Conservation (phyloP, 23 tunicate genomes). For the Styela plicata region DNA sequence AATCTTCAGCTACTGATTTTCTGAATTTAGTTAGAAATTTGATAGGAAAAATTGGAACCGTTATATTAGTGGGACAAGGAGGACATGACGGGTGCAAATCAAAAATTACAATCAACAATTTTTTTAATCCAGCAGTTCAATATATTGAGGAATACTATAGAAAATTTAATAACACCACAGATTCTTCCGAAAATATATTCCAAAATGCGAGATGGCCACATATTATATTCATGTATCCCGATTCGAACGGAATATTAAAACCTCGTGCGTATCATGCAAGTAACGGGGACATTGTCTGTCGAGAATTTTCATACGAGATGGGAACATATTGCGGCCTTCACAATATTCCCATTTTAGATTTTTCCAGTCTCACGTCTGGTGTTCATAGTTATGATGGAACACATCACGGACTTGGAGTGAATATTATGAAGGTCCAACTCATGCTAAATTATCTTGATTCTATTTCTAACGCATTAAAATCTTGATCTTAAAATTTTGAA, state of each 20-base stretch:
- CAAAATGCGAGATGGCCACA: not conserved
- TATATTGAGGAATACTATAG: not conserved
- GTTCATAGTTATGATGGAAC: slow-evolving; percentile 74
- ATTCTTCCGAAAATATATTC: not conserved
- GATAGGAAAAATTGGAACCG: not conserved
- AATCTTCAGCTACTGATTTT: not conserved
- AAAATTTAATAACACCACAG: not conserved
- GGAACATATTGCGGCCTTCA: not conserved
- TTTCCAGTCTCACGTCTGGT: slow-evolving; percentile 28
- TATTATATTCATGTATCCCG: slow-evolving; percentile 6
- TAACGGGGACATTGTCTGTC: not conserved
- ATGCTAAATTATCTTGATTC: slow-evolving; percentile 47
- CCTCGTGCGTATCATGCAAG: not conserved
- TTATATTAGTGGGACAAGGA: not conserved
- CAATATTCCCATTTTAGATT: slow-evolving; percentile 16
- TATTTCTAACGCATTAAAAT: too few relatives aligned
- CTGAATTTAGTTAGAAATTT: slow-evolving; percentile 3
- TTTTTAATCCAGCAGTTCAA: not conserved
- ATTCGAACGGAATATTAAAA: slow-evolving; percentile 5
- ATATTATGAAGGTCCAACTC: slow-evolving; percentile 61
- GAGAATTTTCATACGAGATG: not conserved
- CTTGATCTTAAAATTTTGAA: too few relatives aligned
- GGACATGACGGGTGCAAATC: not conserved
- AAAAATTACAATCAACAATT: not conserved
- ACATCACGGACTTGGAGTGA: slow-evolving; percentile 71